Conservation (phyloP, 2,113 vertebrate genomes). For the Tetraodon nigroviridis region DNA sequence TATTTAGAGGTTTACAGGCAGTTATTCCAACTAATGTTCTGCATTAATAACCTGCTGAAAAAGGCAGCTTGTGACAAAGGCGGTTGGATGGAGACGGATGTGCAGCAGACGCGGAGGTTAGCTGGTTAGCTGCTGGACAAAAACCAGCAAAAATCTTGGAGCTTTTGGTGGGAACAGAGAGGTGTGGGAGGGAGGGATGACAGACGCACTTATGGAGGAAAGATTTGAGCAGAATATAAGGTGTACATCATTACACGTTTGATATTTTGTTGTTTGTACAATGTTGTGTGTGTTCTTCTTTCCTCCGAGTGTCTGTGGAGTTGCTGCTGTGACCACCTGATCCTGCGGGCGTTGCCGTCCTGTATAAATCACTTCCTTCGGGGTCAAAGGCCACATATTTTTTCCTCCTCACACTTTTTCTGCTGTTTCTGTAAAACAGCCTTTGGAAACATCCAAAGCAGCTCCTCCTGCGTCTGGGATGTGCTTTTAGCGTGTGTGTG, state of each 20-base stretch:
- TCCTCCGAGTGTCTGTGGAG: too few species aligned
- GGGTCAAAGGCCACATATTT: conserved; percentile 62
- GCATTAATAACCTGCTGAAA: conserved; percentile 1
- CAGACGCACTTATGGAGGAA: conserved; percentile 53
- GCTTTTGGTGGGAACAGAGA: conserved; percentile 63
- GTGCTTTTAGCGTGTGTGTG: conserved; percentile 47
- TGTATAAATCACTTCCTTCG: conserved; percentile 66
- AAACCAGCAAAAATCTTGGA: too few species aligned
- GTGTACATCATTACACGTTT: conserved; percentile 36
- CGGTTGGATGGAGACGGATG: too few species aligned
- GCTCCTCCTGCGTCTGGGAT: conserved; percentile 52
- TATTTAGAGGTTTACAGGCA: conserved; percentile 1
- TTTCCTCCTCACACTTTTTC: conserved; percentile 62
- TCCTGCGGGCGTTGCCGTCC: conserved; percentile 57
- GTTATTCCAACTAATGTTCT: background rate
- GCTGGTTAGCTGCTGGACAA: too few species aligned
- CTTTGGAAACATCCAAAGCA: conserved; percentile 59
- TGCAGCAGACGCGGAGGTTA: too few species aligned
- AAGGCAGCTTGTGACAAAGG: too few species aligned
- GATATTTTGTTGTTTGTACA: too few species aligned
- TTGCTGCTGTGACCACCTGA: conserved; percentile 12
- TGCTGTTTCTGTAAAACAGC: conserved; percentile 52
- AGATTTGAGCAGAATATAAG: conserved; percentile 45
- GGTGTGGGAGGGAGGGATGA: conserved; percentile 64
- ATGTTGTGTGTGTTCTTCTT: too few species aligned